A percentile compares a stretch with the other conserved stretches of the same genome.
Evolutionary conservation across 1,140 invertebrate genomes (phyloP).

Genomic region (Polypedilum vanderplanki): DNA sequence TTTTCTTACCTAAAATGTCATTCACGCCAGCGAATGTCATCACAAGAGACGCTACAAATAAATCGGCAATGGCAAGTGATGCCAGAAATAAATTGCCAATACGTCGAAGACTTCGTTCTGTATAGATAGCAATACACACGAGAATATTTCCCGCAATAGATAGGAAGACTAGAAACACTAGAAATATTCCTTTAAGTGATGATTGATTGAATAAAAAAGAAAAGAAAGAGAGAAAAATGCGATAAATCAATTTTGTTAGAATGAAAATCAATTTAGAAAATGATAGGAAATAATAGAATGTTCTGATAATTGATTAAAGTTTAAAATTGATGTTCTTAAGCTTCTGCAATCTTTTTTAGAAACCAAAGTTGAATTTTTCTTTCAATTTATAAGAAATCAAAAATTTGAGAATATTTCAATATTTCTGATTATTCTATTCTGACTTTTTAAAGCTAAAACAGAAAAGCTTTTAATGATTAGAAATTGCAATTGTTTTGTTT

Average conservation of each 20-base stretch:
- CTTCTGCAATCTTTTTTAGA: no score
- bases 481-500: no score
- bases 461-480: no score
- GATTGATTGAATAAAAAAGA: constrained; percentile 31
- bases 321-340: no score
- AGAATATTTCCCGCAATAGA: constrained; percentile 91
- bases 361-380: no score
- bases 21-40: constrained; percentile 89
- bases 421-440: no score
- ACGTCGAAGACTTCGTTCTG: constrained; percentile 80
- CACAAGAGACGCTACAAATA: constrained; percentile 88
- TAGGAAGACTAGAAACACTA: constrained; percentile 83
- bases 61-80: constrained; percentile 89
- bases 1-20: constrained; percentile 59
- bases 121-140: constrained; percentile 93
- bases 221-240: neutral
- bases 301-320: no score
- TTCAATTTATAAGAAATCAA: no score
- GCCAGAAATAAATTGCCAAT: constrained; percentile 94
- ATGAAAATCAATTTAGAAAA: neutral
- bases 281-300: no score
- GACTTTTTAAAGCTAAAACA: no score
- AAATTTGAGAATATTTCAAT: no score
- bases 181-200: constrained; percentile 64
- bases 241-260: constrained; percentile 2